Base-by-base conservation (phyloP, 2,888 invertebrate genomes). In the Aethes cnicana region DNA sequence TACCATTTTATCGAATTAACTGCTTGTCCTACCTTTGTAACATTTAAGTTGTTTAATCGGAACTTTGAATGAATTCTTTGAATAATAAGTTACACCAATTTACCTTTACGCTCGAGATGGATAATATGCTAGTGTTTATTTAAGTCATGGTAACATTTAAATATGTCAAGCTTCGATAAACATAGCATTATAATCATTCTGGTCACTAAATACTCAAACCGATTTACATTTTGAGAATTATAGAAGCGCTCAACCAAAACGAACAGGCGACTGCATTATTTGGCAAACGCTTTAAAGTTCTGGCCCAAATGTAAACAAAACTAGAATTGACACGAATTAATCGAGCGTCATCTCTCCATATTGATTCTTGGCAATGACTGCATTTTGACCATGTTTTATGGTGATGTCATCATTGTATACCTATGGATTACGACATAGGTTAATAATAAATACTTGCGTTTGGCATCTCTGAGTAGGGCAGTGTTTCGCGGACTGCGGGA, bases 401-500 rank as follows among this genome's bases (percentile, higher is more conserved):
- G 69, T 86, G 85, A 86, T 82, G 82, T 86, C 85, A 87, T 69
- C 59, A 39, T 62, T 57, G 54, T 71, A 64, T 59, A 64, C 53
- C 23, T 25, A 62, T 47, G 55, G 58, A 69, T 83, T 84, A 77
- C 82, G 77, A 77, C 77, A 84, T 64, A 58, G 65, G 77, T 80
- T 83, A 82, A 82, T 81, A 82, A 84, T 85, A 83, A 72, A 72
- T 69, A 64, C 63, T 67, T 69, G 68, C 72, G 74, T 68, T 84
- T 83, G 84, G 82, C 82, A 81, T 75, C 77, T 62, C 63, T 62
- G 74, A 74, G 72, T 76, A 65, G 76, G 73, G 70, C 78, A 73
- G 64, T 75, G 67, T 75, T 70, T 62, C 68, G 68, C 74, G 74
- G 68, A 67, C 59, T 66, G 63, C 63, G 59, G 64, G 63, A 64